Evolutionary conservation across 2,113 vertebrate genomes (phyloP).

Genomic region (Tachysurus fulvidraco): DNA sequence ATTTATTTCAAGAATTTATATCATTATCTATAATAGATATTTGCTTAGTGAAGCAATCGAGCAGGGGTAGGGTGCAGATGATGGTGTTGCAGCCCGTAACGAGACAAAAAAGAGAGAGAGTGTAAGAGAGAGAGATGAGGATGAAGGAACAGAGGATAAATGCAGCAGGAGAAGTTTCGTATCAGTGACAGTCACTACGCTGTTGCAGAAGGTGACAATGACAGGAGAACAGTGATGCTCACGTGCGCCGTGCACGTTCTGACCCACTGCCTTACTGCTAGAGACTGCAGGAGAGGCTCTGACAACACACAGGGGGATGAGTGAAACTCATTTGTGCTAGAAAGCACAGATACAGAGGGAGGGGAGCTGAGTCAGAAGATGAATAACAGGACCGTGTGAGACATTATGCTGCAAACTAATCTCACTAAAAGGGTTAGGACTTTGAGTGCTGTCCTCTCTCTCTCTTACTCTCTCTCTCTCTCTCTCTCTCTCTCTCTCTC

Average conservation of each 20-base stretch:
- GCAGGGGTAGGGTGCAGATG: constrained; percentile 61
- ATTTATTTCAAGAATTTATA: constrained; percentile 61
- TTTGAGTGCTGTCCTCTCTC: constrained; percentile 61
- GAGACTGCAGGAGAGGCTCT: constrained; percentile 21
- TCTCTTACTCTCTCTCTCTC: constrained; percentile 29
- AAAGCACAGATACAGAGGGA: constrained; percentile 37
- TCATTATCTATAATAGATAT: constrained; percentile 68
- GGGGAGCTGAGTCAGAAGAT: constrained; percentile 70
- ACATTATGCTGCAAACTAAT: constrained; percentile 76
- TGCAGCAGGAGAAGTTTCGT: constrained; percentile 32
- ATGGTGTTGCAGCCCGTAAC: constrained; percentile 63
- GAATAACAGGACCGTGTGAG: constrained; percentile 65
- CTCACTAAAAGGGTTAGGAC: constrained; percentile 76
- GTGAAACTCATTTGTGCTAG: constrained; percentile 42
- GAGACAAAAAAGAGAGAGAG: constrained; percentile 52
- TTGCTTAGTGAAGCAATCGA: constrained; percentile 68
- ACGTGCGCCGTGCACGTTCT: constrained; percentile 18
- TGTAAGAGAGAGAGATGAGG: constrained; percentile 40
- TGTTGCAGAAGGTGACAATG: constrained; percentile 10
- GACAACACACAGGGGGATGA: constrained; percentile 27
- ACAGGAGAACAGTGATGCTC: background rate
- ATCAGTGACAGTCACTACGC: constrained; percentile 41
- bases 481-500: constrained; percentile 46
- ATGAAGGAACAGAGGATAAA: constrained; percentile 32
- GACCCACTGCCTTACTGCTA: background rate